Base-by-base conservation (phyloP, 2,888 invertebrate genomes). In the Sipunculus nudus region DNA sequence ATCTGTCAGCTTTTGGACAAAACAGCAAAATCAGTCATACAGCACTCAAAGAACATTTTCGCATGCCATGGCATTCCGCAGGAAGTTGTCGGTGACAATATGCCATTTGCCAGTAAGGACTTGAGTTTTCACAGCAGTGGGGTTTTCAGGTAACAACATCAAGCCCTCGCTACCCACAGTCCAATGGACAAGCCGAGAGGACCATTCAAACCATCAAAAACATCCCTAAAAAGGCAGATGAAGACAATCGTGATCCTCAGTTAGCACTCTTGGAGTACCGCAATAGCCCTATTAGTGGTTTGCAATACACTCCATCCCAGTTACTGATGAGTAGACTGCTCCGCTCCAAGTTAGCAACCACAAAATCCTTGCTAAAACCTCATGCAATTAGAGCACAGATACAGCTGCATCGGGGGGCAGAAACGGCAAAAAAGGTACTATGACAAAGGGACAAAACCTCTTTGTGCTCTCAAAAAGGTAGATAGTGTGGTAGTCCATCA, bases 31-130 rank as follows among this genome's bases (percentile, higher is more conserved):
- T 38, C 53, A 16, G 63, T 67, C 0, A 64, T 60, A n/a, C 1
- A 8, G 10, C 45, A 50, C 26, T 29, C 68, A 19, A 70, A 66
- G 50, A 29, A 61, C 16, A 53, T 68, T 26, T 60, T 65, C 39
- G 49, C 61, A 35, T 39, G 64, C 16, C 61, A 67, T 54, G 70
- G 65, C 5, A 59, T 69, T 26, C 66, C 63, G 21, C 61, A 67
- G 16, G 43, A 47, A n/a, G 28, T 70, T 19, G 38, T 69, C 28
- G 29, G 50, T 25, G 68, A 67, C 45, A 67, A 67, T 49, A 67
- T 65, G 67, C 67, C 67, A 43, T 69, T 63, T 35, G 46, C 35
- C 21, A 62, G 62, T 28, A 48, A 25, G 19, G 31, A 50, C 29
- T 47, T 67, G 39, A 55, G 8, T 67, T 65, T 53, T 53, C 61